Base-by-base conservation (phyloP, 92 coral and sea anemone genomes). In the Epizoanthus illoricatus region DNA sequence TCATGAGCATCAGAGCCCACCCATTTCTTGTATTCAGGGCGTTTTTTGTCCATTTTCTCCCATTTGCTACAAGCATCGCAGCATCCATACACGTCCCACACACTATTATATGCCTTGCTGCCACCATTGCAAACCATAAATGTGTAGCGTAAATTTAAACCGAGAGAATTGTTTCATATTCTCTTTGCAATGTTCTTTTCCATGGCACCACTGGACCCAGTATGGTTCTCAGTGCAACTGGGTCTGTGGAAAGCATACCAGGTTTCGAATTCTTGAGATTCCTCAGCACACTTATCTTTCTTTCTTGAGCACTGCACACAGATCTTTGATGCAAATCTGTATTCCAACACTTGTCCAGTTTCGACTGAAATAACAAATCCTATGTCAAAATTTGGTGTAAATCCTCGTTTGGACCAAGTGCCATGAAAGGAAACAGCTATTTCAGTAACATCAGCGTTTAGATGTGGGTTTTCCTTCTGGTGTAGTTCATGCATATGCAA, bases 71-170 rank as follows among this genome's bases (percentile, higher is more conserved):
- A 85, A 13, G n/a, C 85, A 83, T 84, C 88, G 64, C 86, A 88
- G 59, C 66, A 64, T 28, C 86, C 86, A 80, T 84, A 84, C 6
- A 69, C 52, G 65, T 84, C 69, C 91, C 88, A 88, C 10, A 84
- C 84, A 24, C 36, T 0, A 36, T 52, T 43, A 56, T 88, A 80
- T 24, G 88, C 71, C 24, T 54, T 88, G 49, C 81, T 76, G 73
- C 84, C 84, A 0, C 86, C 91, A 78, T 88, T 85, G 61, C 79
- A 66, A 17, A 87, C 61, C 90, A 87, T 83, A 42, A n/a, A 87
- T 55, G 84, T 87, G 76, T 67, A 87, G 13, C 67, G 85, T 21
- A 88, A 18, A 55, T 74, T 57, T 41, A 72, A 49, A 5, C 39
- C 43, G 11, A 17, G 18, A 5, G 69, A 23, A 18, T 78, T 36